Percentiles rank a stretch among this genome's conserved stretches.
These are phyloP conservation scores for Eubasilissa splendida DNA, from an alignment of 2,888 invertebrate genomes.

Conservation along the genomic window DNA sequence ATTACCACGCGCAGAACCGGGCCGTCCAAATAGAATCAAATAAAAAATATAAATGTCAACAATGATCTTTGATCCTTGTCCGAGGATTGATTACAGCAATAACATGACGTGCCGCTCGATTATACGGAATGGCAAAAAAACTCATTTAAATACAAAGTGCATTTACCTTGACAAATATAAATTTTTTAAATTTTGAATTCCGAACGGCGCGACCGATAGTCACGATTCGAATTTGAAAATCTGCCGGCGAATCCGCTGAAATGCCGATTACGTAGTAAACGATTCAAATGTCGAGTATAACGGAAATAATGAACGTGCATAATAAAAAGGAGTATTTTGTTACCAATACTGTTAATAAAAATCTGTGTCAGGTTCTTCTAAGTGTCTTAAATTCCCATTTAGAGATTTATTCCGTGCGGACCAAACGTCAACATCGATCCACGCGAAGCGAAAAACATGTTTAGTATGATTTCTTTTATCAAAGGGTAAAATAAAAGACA, in stretches of 20 bases:
- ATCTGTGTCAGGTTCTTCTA: not conserved
- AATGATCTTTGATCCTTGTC: too few species aligned
- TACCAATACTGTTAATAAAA: too few species aligned
- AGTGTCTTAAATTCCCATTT: not conserved
- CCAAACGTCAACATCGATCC: slow-evolving; percentile 1
- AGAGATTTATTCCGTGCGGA: not conserved
- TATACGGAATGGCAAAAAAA: too few species aligned
- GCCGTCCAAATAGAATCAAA: too few species aligned
- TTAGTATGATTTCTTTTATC: too few species aligned
- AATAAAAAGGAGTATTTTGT: not conserved
- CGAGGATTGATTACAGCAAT: too few species aligned
- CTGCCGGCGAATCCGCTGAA: slow-evolving; percentile 10
- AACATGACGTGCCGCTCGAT: too few species aligned
- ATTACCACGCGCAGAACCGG: too few species aligned
- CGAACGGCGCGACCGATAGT: slow-evolving; percentile 1
- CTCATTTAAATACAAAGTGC: slow-evolving; percentile 2
- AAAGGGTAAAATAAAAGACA: too few species aligned
- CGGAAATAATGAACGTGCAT: not conserved
- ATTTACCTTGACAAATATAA: slow-evolving; percentile 3
- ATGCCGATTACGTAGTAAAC: slow-evolving; percentile 11
- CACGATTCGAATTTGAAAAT: slow-evolving; percentile 24
- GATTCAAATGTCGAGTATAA: not conserved
- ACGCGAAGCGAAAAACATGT: not conserved
- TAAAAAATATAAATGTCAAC: too few species aligned
- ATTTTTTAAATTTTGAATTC: not conserved